Evolutionary conservation across 1,140 invertebrate species (phyloP), one percentile per base, ranked within the genome.

Genomic region (Drosophila kanapiae): DNA sequence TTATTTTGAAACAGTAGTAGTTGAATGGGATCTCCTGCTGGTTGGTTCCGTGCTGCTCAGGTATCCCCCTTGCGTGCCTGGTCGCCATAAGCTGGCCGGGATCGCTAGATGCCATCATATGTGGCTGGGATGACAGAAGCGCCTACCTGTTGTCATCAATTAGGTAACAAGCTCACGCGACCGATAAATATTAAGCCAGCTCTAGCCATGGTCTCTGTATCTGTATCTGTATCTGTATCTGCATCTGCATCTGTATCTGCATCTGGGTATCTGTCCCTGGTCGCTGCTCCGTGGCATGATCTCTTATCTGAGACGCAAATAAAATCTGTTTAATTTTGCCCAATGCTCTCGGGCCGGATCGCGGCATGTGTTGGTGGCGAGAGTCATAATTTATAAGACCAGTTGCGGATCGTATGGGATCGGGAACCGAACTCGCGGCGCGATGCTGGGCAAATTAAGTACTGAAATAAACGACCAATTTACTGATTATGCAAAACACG

Each of bases 101-200:
- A 61, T 62, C 48, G 62, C 45, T 23, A 51, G 62, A 62, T 69
- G 59, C 69, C 81, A 62, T 71, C 61, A 69, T 70, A 60, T 63
- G 13, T 56, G 18, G 40, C 47, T 49, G 47, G 45, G 65, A 64
- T 85, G 85, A 85, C 86, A 91, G 85, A 91, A 92, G 91, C 91
- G 65, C 91, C 91, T 92, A 87, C 91, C 79, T 91, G 90, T 91
- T 92, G 91, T 92, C 91, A 92, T 92, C 91, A 92, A 92, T 92
- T 92, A 92, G 87, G 91, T 92, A 92, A 92, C 91, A 92, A 87
- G 91, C 91, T 80, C 86, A 92, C 86, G 86, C 83, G 81, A 88
- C 86, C 91, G 83, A 92, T 92, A 92, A 92, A 92, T 92, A 85
- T 86, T 72, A 59, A 64, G 54, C 35, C 45, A 54, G 23, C 29